A percentile compares a stretch with the other conserved stretches of the same genome.
These are phyloP conservation scores for Ctenodactylus gundi DNA, from an alignment of 2,113 vertebrate genomes.

Conservation along the genomic window DNA sequence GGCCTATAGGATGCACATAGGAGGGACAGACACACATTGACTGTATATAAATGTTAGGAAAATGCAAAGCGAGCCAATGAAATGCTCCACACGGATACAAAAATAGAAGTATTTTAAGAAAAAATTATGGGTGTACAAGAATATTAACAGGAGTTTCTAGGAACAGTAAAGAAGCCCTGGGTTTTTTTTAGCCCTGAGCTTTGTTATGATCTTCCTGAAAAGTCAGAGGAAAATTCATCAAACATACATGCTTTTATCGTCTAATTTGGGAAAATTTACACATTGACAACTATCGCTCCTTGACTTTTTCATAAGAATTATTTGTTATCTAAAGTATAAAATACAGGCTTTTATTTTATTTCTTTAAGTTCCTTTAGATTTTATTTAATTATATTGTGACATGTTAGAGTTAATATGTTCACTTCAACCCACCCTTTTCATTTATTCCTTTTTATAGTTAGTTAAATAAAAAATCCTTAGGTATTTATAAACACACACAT, in stretches of 20 bases:
- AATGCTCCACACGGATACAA: not conserved
- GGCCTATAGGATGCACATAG: not conserved
- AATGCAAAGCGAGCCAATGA: not conserved
- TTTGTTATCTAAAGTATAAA: too few relatives aligned
- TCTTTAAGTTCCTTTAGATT: too few relatives aligned
- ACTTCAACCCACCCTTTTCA: too few relatives aligned
- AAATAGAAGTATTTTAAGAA: not conserved
- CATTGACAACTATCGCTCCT: not conserved
- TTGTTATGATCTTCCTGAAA: not conserved
- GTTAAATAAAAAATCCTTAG: not conserved
- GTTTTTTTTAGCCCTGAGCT: not conserved
- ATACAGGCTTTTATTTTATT: too few relatives aligned
- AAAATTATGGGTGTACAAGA: not conserved
- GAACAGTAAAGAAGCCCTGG: not conserved
- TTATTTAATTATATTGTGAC: too few relatives aligned
- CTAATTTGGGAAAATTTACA: not conserved
- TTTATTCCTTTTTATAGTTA: not conserved
- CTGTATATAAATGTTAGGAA: not conserved
- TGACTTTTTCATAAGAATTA: not conserved
- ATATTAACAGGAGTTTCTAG: not conserved
- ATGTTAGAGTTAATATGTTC: too few relatives aligned
- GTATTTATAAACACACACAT: too few relatives aligned
- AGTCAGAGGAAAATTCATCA: not conserved
- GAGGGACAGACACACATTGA: not conserved
- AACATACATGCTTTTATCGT: not conserved